Evolutionary conservation across 2,888 invertebrate genomes (phyloP), one percentile per base, ranked within the genome.

Genomic region (Tenthredo mesomela): DNA sequence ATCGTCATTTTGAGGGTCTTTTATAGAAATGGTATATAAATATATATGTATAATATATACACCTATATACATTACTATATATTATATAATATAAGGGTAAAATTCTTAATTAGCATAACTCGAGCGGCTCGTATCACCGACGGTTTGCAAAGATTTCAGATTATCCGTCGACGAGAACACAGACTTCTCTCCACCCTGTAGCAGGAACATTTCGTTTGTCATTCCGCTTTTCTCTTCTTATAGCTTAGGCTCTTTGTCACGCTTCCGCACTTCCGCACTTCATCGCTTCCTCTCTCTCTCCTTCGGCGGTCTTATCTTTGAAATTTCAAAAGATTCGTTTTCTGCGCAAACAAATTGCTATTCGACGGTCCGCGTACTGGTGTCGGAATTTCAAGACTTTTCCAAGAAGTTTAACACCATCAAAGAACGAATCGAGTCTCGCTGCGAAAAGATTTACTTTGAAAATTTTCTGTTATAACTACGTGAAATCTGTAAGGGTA

Each of bases 261-360:
- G 37, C 40, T 71, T 43, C 43, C 73, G 40, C 43, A 73, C 40
- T 73, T 73, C 43, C 40, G 37, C 18, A 15, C 4, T 71, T 71
- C 73, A 25, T 7, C 21, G 5, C 70, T 37, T n/a, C 70, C 40
- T 37, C 37, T 70, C 33, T 70, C 33, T n/a, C 70, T 33, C 70
- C 70, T 37, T 70, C 61, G 40, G 40, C 10, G 10, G 18, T 37
- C 80, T 61, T 61, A 50, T 80, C 58, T 58, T 58, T 61, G 80
- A 61, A 61, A 40, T 80, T 80, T 80, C 61, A 80, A 80, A 80
- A 58, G 80, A 80, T 80, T 40, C 80, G 61, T 58, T 80, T 80
- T 80, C 50, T 10, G 58, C n/a, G 58, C n/a, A 61, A 80, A 80
- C 58, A 80, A 80, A 80, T 80, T 80, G 58, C 80, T 40, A 21